Base-by-base conservation (phyloP, 1,140 invertebrate species). In the Apis dorsata region DNA sequence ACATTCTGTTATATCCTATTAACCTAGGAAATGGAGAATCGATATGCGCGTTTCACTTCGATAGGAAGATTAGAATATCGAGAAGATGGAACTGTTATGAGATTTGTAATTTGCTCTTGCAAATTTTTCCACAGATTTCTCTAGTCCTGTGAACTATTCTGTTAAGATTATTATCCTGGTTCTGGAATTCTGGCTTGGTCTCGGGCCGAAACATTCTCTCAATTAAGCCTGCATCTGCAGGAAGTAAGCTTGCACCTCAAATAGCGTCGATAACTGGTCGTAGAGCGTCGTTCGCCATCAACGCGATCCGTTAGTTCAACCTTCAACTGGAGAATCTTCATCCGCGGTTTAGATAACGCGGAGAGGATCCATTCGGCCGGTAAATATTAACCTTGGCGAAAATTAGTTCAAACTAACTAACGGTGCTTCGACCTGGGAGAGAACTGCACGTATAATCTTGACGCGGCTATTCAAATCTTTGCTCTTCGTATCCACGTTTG, bases 21-120 rank as follows among this genome's bases (percentile, higher is more conserved):
- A 76, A 70, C 78, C 28, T 60, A 62, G 81, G 70, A 86, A 84
- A 84, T 53, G 72, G 72, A 65, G 85, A 86, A 87, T 83, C 85
- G 86, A 86, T 84, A 75, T 59, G 28, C 60, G 59, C 85, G 76
- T 84, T 86, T n/a, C 71, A 72, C 24, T 59, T 68, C 51, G 81
- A 77, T 73, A 80, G 78, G 71, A 75, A 83, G 76, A 83, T 83
- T 71, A 77, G 76, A 51, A 77, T 77, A 87, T 83, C 53, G 84
- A 60, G 79, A 8, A 15, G 63, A 15, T 19, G 57, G 59, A 60
- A 4, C 10, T 3, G 11, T 60, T 21, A 44, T 44, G 59, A 21
- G 1, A 11, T 60, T 60, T 17, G 60, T 51, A 15, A 11, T 34
- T 34, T 34, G 10, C 19, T 53, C 21, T 19, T 5, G 5, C 24